These are phyloP conservation scores for Macrochelys suwanniensis DNA, from an alignment of 2,797 vertebrate species.

Conservation along the genomic window DNA sequence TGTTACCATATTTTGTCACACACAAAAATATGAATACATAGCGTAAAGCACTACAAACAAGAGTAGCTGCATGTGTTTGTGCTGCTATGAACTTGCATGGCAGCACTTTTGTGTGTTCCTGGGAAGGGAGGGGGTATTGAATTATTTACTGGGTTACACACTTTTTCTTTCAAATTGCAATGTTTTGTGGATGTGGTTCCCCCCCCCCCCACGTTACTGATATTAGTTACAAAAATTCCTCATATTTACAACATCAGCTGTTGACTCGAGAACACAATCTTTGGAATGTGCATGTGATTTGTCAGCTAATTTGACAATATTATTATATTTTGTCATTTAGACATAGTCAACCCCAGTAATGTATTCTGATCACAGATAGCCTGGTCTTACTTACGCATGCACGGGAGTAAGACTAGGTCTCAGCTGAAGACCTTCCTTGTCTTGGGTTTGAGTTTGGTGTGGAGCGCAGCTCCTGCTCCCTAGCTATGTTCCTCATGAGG, in stretches of 20 bases:
- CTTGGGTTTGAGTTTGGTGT: background rate
- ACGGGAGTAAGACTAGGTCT: background rate
- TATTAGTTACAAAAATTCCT: background rate
- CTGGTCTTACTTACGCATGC: background rate
- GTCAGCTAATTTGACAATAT: background rate
- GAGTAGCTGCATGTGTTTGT: background rate
- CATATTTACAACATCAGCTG: background rate
- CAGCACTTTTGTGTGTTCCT: background rate
- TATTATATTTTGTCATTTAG: background rate
- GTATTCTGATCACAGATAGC: background rate
- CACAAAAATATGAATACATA: background rate
- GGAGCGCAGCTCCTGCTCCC: background rate
- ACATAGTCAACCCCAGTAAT: background rate
- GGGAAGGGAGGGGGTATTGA: background rate
- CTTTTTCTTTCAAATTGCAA: background rate
- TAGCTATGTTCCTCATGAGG: background rate
- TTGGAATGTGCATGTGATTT: background rate
- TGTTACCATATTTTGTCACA: background rate
- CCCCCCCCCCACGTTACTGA: rapidly evolving
- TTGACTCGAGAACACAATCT: background rate
- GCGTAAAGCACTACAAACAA: background rate
- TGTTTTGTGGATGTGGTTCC: background rate
- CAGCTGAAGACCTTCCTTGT: background rate
- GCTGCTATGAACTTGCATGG: background rate
- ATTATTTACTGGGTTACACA: background rate